Base-by-base conservation (phyloP, 2,888 invertebrate species). In the Lottia gigantea region DNA sequence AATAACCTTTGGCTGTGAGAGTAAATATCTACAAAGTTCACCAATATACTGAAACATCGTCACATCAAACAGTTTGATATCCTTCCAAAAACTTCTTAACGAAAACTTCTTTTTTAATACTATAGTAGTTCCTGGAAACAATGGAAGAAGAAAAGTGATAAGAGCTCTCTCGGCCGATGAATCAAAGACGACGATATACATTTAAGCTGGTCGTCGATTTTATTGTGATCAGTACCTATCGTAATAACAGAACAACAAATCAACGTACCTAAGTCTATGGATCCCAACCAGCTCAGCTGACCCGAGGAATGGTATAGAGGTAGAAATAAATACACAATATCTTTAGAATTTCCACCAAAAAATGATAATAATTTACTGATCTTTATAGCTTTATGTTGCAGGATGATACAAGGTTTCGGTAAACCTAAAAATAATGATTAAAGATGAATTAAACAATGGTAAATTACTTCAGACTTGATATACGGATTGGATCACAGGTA, bases 301-400 rank as follows among this genome's bases (percentile, higher is more conserved):
- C 95, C 97, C 0, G 96, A 95, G 0, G 96, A 95, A 87, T 98
- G 98, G 87, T 98, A 98, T 8, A 98, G 90, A 0, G 98, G 98
- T 87, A 98, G 91, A 0, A 96, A 93, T 1, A 94, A 94, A 87
- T 98, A 98, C 83, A 96, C 92, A 68, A 94, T 90, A 87, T 98
- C 98, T 61, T 91, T 72, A 19, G 66, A 23, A 6, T 47, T 72
- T 31, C 82, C 64, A n/a, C 73, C 76, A 70, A 73, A 73, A 8
- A 71, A 23, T 15, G 67, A 45, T 69, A 78, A 70, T 16, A 82
- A 76, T 46, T 40, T 49, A 11, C 67, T 64, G 23, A 71, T 74
- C 8, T 67, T 74, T 12, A 79, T 12, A 45, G 62, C 46, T 55
- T 80, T 77, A 1, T 94, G 93, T 82, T 95, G 94, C n/a, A 94